Base-by-base conservation (phyloP, 1,140 invertebrate genomes). In the Hylyphantes graminicola region DNA sequence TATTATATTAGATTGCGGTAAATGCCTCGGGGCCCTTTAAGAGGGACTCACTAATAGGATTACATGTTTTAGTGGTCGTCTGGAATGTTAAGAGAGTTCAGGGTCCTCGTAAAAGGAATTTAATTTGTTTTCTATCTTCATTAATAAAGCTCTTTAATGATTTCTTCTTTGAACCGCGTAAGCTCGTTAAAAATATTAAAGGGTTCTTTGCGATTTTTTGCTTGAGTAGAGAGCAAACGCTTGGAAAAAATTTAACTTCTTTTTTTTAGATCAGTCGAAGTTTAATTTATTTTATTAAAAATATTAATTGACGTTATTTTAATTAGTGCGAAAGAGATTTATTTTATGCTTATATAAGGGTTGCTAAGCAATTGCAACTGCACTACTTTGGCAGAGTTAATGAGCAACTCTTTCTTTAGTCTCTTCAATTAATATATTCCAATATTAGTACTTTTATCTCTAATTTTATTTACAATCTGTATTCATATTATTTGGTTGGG, bases 41-140 rank as follows among this genome's bases (percentile, higher is more conserved):
- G 74, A 11, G 59, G 63, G 59, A 76, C 35, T 76, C 57, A 10
- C 64, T 78, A 78, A 78, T 78, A 51, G 63, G 76, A 78, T 78
- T 67, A 78, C 21, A 55, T 78, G 64, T 78, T 78, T 78, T 78
- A 78, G 64, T 67, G 48, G 64, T 74, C 17, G 11, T 65, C 15
- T 57, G 10, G 17, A 57, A 57, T 57, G 17, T 19, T 57, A 21
- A 19, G 0, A 74, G 35, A 53, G 48, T 57, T 21, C 19, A 74
- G 17, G 21, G 51, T 35, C 13, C 6, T 13, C n/a, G 19, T 21
- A 63, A 51, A 76, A 67, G 53, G 55, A 78, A n/a, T 53, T 35
- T 67, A 67, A 78, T 78, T 78, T 78, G 76, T 78, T 78, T 78
- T 78, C 76, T 54, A 57, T 67, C 48, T 61, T 67, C 64, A 78